Evolutionary conservation across 2,888 invertebrate species (phyloP).

Genomic region (Brachylomia viminalis): DNA sequence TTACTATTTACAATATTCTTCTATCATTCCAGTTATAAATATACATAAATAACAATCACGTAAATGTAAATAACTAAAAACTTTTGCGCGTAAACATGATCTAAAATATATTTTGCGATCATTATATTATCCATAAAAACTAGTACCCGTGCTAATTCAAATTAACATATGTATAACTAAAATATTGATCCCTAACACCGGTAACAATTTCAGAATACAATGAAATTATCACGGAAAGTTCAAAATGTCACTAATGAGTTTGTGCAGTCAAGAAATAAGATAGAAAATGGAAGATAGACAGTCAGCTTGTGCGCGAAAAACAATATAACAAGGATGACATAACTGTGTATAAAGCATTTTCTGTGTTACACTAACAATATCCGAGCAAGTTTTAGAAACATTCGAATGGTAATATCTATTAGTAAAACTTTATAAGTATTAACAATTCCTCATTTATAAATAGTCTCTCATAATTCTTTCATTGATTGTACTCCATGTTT

Average conservation of each 20-base stretch:
- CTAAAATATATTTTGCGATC: constrained; percentile 61
- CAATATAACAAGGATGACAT: constrained; percentile 21
- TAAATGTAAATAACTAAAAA: constrained; percentile 65
- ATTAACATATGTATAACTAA: constrained; percentile 60
- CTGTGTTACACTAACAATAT: constrained; percentile 49
- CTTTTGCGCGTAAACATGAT: constrained; percentile 62
- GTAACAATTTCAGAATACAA: constrained; percentile 50
- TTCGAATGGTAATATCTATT: constrained; percentile 51
- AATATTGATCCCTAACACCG: constrained; percentile 67
- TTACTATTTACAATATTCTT: constrained; percentile 71
- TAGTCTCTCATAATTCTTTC: constrained; percentile 44
- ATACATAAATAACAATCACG: constrained; percentile 65
- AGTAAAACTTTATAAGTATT: constrained; percentile 56
- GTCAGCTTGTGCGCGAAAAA: constrained; percentile 10
- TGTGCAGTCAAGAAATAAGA: constrained; percentile 30
- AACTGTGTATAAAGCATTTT: constrained; percentile 35
- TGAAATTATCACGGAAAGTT: constrained; percentile 12
- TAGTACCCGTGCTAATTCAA: constrained; percentile 67
- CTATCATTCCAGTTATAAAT: constrained; percentile 62
- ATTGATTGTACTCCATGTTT: constrained; percentile 15
- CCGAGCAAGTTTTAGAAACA: constrained; percentile 58
- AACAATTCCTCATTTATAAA: constrained; percentile 57
- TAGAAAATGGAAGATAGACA: constrained; percentile 19
- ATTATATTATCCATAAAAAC: constrained; percentile 58
- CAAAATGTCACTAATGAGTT: constrained; percentile 3